Base-by-base conservation (phyloP, 2,797 vertebrate genomes). In the Chloroceryle inda region DNA sequence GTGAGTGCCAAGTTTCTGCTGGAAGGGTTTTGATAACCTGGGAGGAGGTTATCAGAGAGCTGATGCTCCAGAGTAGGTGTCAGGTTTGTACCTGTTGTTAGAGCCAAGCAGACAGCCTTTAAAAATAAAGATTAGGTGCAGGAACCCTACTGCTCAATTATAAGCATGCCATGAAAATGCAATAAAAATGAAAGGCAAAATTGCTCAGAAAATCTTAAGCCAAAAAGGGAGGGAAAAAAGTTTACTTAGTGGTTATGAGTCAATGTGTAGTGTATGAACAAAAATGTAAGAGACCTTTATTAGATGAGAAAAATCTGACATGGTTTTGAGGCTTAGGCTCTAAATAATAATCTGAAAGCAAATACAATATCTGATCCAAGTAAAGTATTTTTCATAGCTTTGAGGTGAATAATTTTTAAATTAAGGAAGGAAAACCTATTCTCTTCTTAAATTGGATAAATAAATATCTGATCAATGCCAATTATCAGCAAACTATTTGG, bases 311-410 rank as follows among this genome's bases (percentile, higher is more conserved):
- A 94, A 95, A 85, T 90, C 58, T 73, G 81, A 88, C 75, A 68
- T 58, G 63, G 56, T 66, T 94, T 82, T 84, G 75, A 95, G 73
- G 75, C 64, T 95, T 91, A 92, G 55, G 78, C n/a, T 96, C 92
- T 74, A 95, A 96, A 96, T 85, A 92, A 81, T 67, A 89, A 95
- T 95, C 80, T 94, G 76, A 82, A 81, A 88, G 85, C 84, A 97
- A 96, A 96, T 37, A 94, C 66, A 96, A 61, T 73, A 93, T 78
- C 80, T 86, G 84, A 96, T 97, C 94, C 96, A 97, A 97, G 73
- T 61, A 77, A 92, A 91, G 38, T 59, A 44, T 74, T 93, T 94
- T 77, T 95, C 90, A 90, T 80, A 85, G 76, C 67, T 96, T 94
- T 97, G 89, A 96, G 73, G 31, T 62, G 71, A 96, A 75, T 79